phyloP scores from a whole-genome alignment of 1,140 invertebrate species.

The Acromyrmex echinatior region DNA sequence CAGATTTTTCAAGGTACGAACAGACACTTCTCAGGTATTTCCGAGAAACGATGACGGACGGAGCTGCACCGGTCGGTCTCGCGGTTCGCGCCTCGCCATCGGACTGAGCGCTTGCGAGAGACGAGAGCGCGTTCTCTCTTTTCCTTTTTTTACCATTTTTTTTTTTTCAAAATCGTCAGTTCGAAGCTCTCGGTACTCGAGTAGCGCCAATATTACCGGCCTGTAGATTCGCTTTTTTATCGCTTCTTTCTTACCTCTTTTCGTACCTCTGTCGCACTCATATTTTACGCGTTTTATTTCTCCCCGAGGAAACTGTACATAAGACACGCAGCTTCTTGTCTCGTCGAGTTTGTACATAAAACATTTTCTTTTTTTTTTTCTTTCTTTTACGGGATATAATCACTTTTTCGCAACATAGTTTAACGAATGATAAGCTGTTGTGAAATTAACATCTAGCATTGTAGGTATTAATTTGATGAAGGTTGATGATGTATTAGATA shows the following conservation, averaged over 20 bases:
- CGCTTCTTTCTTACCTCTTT: slow-evolving; percentile 42
- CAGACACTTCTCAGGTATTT: slow-evolving; percentile 76
- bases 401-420: neutral
- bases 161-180: slow-evolving; percentile 8
- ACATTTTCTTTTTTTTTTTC: neutral
- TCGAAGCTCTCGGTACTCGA: slow-evolving; percentile 17
- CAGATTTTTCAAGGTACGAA: slow-evolving; percentile 73
- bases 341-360: neutral
- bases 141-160: neutral
- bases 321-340: slow-evolving; percentile 18
- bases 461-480: neutral
- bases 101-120: slow-evolving; percentile 40
- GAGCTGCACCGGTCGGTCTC: slow-evolving; percentile 45
- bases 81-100: slow-evolving; percentile 26
- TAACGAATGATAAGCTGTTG: neutral
- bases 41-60: slow-evolving; percentile 76
- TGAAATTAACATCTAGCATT: neutral
- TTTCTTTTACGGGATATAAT: neutral
- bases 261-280: slow-evolving; percentile 71
- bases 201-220: slow-evolving; percentile 11
- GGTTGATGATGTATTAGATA: neutral
- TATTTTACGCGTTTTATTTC: slow-evolving; percentile 74
- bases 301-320: slow-evolving; percentile 75
- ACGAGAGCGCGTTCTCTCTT: slow-evolving; percentile 40
- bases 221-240: slow-evolving; percentile 49